Evolutionary conservation across 2,797 vertebrate species (phyloP).

Genomic region (Oryzias sinensis): DNA sequence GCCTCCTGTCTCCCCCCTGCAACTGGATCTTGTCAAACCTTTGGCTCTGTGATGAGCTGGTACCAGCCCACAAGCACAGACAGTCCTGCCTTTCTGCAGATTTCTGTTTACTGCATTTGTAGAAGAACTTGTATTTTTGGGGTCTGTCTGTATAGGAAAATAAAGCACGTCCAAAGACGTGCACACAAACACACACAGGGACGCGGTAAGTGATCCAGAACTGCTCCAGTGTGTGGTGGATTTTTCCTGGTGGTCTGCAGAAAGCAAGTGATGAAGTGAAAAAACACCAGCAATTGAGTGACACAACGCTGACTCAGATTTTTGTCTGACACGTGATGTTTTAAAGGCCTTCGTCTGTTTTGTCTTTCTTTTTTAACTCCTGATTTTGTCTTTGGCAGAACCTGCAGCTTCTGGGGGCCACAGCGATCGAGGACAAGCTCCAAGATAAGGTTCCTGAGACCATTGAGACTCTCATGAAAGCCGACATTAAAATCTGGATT

Average conservation of each 20-base stretch:
- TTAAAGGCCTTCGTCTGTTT: conserved; percentile 43
- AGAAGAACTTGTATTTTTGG: conserved; percentile 48
- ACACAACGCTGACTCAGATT: conserved; percentile 39
- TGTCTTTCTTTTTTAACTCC: conserved; percentile 7
- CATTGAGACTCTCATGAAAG: conserved; percentile 97
- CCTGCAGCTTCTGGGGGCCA: conserved; percentile 94
- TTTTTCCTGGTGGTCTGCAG: conserved; percentile 57
- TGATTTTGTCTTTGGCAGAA: conserved; percentile 76
- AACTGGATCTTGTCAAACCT: conserved; percentile 60
- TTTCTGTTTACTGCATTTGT: conserved; percentile 33
- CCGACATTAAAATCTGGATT: conserved; percentile 99
- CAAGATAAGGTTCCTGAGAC: conserved; percentile 98
- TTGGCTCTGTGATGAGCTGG: conserved; percentile 41
- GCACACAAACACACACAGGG: background rate
- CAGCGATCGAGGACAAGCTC: conserved; percentile 96
- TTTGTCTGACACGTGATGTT: conserved; percentile 55
- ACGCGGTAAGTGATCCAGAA: conserved; percentile 36
- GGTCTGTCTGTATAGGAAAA: conserved; percentile 38
- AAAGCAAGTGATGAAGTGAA: conserved; percentile 52
- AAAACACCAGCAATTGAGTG: conserved; percentile 40
- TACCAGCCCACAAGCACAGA: conserved; percentile 40
- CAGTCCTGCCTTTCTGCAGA: conserved; percentile 16
- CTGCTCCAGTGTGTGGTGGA: conserved; percentile 21
- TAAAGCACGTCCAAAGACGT: conserved; percentile 17
- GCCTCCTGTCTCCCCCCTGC: conserved; percentile 40